A percentile compares a stretch with the other conserved stretches of the same genome.
Conservation (phyloP, 2,888 invertebrate genomes). For the Papilio elwesi region DNA sequence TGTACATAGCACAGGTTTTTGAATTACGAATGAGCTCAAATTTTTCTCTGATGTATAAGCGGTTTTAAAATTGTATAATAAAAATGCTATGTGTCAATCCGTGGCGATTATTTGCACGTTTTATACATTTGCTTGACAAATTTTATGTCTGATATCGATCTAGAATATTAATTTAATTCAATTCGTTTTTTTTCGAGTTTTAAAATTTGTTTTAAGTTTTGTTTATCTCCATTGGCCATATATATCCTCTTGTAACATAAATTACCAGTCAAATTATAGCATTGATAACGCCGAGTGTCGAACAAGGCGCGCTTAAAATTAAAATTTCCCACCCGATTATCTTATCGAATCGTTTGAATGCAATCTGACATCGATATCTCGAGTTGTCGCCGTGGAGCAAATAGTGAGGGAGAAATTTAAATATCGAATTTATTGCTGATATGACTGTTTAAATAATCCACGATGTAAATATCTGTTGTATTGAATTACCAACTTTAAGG, state of each 20-base stretch:
- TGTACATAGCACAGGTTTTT: too few relatives aligned
- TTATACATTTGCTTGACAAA: constrained; percentile 5
- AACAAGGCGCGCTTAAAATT: constrained; percentile 33
- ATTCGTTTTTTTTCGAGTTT: constrained; percentile 15
- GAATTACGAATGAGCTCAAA: too few relatives aligned
- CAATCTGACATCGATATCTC: constrained; percentile 40
- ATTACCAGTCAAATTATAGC: constrained; percentile 31
- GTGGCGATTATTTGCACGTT: not conserved
- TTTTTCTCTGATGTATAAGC: too few relatives aligned
- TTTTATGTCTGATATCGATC: constrained; percentile 1
- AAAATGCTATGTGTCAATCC: too few relatives aligned
- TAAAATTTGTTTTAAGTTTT: constrained; percentile 21
- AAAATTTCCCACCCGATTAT: constrained; percentile 40
- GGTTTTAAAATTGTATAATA: too few relatives aligned
- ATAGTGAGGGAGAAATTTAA: constrained; percentile 31
- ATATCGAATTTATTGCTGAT: constrained; percentile 36
- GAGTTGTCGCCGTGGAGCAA: constrained; percentile 19
- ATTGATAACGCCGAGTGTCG: constrained; percentile 28
- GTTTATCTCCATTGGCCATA: constrained; percentile 28
- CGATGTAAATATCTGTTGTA: constrained; percentile 30
- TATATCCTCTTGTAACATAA: constrained; percentile 29
- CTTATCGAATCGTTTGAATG: constrained; percentile 35
- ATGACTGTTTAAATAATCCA: constrained; percentile 20
- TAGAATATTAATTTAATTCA: constrained; percentile 7
- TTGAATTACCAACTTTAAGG: constrained; percentile 23